A percentile compares a stretch with the other conserved stretches of the same genome.
phyloP scores from a whole-genome alignment of 1,140 invertebrate genomes.

The Platorchestia sp. region DNA sequence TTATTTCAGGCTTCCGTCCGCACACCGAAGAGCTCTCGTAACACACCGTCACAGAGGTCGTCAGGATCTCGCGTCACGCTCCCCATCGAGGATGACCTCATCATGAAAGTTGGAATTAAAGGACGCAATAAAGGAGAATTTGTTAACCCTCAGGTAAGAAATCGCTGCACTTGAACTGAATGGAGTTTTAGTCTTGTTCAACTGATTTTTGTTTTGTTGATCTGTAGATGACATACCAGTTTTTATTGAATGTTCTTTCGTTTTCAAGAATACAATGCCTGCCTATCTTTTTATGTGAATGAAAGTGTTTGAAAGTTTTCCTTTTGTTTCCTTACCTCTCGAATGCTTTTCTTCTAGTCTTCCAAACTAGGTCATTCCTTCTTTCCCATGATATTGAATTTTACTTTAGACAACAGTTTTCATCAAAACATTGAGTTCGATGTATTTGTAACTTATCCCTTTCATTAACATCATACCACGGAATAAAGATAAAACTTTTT shows the following conservation, averaged over 20 bases:
- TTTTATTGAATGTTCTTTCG: background rate
- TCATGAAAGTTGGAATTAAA: constrained; percentile 72
- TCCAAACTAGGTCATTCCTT: background rate
- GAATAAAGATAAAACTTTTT: no score
- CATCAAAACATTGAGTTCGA: background rate
- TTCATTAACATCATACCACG: no score
- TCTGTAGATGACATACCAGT: background rate
- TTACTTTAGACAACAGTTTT: background rate
- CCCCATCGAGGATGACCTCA: constrained; percentile 73
- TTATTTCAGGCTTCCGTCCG: background rate
- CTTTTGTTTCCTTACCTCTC: background rate
- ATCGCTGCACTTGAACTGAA: background rate
- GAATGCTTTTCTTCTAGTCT: background rate
- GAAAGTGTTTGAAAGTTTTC: background rate
- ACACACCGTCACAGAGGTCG: constrained; percentile 61
- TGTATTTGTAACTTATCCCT: no score
- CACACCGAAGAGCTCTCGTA: background rate
- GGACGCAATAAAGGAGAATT: constrained; percentile 76
- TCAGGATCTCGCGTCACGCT: constrained; percentile 65
- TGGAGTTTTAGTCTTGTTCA: background rate
- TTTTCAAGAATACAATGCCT: background rate
- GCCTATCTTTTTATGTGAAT: no score
- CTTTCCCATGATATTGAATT: background rate
- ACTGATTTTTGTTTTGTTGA: background rate
- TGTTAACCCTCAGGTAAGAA: constrained; percentile 74